Base-by-base conservation (phyloP, 2,797 vertebrate species). In the Picus viridis region DNA sequence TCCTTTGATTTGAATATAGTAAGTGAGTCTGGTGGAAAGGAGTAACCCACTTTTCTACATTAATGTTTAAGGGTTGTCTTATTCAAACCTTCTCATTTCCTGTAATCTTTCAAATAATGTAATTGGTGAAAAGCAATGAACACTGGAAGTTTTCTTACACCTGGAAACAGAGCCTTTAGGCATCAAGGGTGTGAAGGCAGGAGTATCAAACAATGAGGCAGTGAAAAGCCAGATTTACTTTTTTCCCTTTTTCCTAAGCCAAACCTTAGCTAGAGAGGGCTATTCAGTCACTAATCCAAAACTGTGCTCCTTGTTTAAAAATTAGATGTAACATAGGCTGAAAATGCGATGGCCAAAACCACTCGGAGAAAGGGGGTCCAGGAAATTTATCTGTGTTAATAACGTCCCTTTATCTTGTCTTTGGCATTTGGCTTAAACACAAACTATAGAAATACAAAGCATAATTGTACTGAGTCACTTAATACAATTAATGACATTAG, bases 81-180 rank as follows among this genome's bases (percentile, higher is more conserved):
- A 86, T 75, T 63, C 41, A 96, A 89, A 89, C 83, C 41, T 27
- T 90, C 34, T 93, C 54, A 58, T 24, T 85, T 83, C 11, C 20
- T 62, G 74, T 81, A 83, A 81, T 51, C 54, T 82, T 79, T 84
- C 51, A 86, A 90, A 92, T 43, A 69, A 67, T 30, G 73, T 61
- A 29, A 39, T 13, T 73, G 63, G 41, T 67, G 39, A 83, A 83
- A 65, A 90, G 29, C 2, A 7, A 83, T 68, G 59, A 96, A 74
- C 59, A 51, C 69, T 72, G 29, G 61, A 73, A 90, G 62, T 82
- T 93, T 93, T 83, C 75, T 30, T 93, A 30, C 26, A 51, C 26
- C 73, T 92, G 88, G 53, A 96, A 91, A 74, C 13, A 89, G 86
- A 95, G 67, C 87, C 72, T 69, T 95, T 91, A 91, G 92, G 78